Conservation (phyloP, 2,113 vertebrate species). For the Myotis lucifugus region DNA sequence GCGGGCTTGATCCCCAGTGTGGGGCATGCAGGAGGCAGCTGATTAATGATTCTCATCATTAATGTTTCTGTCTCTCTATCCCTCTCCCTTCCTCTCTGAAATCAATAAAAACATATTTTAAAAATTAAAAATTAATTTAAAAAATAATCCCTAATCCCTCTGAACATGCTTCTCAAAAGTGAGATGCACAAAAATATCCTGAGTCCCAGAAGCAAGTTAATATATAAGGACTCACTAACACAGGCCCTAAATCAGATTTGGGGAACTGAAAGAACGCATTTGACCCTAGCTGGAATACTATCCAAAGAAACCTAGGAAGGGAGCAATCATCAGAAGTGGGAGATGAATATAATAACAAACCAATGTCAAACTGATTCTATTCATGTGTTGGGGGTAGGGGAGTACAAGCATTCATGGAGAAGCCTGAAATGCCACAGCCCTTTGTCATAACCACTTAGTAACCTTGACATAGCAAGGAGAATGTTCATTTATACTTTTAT, state of each 20-base stretch:
- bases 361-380: neutral
- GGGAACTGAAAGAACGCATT: neutral
- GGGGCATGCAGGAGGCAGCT: no score
- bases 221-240: neutral
- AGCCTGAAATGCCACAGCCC: neutral
- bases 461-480: neutral
- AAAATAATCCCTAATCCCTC: neutral
- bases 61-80: no score
- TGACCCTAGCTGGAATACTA: neutral
- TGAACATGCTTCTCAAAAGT: neutral
- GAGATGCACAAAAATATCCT: neutral
- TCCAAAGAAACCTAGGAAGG: neutral
- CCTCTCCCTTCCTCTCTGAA: no score
- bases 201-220: neutral
- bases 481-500: conserved; percentile 27
- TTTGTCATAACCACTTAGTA: neutral
- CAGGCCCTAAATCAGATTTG: neutral
- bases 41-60: no score
- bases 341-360: neutral
- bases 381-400: neutral
- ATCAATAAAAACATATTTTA: no score
- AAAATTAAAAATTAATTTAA: no score
- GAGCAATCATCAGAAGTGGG: neutral
- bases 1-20: no score
- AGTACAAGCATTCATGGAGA: neutral